phyloP scores from a whole-genome alignment of 1,140 invertebrate genomes.

The Calephelis nemesis region DNA sequence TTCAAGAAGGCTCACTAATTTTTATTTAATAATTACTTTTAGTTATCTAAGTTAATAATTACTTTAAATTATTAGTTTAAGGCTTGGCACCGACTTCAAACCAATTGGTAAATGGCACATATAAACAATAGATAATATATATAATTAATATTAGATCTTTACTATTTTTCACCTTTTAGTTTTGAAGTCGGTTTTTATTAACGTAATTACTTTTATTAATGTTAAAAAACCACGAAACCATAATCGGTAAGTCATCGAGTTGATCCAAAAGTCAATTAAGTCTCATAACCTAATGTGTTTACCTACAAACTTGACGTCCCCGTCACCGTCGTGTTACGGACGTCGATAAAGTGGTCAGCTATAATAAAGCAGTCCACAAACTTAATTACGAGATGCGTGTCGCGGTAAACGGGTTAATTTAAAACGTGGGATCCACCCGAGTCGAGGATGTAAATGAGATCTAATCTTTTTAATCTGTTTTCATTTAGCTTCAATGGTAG shows the following conservation, averaged over 20 bases:
- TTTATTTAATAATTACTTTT: too few relatives aligned
- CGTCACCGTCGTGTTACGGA: background rate
- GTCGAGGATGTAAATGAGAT: background rate
- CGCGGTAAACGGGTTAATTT: slow-evolving; percentile 26
- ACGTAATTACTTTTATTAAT: background rate
- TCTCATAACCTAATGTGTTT: slow-evolving; percentile 14
- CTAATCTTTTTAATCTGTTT: slow-evolving; percentile 1
- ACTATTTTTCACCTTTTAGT: too few relatives aligned
- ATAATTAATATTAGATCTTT: too few relatives aligned
- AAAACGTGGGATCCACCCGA: slow-evolving; percentile 21
- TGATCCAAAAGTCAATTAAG: slow-evolving; percentile 1
- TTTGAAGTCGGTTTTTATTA: too few relatives aligned
- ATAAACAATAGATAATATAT: too few relatives aligned
- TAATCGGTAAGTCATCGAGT: background rate
- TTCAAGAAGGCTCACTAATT: too few relatives aligned
- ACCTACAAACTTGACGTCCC: background rate
- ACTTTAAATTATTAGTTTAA: too few relatives aligned
- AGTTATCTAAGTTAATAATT: too few relatives aligned
- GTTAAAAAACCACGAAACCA: background rate
- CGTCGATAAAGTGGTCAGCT: slow-evolving; percentile 17
- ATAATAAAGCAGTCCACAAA: slow-evolving; percentile 33
- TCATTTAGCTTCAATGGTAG: background rate
- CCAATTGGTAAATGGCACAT: too few relatives aligned
- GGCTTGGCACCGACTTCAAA: too few relatives aligned
- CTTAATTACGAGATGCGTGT: slow-evolving; percentile 34